phyloP scores from a whole-genome alignment of 1,140 invertebrate genomes.

The Platyscapa corneri region DNA sequence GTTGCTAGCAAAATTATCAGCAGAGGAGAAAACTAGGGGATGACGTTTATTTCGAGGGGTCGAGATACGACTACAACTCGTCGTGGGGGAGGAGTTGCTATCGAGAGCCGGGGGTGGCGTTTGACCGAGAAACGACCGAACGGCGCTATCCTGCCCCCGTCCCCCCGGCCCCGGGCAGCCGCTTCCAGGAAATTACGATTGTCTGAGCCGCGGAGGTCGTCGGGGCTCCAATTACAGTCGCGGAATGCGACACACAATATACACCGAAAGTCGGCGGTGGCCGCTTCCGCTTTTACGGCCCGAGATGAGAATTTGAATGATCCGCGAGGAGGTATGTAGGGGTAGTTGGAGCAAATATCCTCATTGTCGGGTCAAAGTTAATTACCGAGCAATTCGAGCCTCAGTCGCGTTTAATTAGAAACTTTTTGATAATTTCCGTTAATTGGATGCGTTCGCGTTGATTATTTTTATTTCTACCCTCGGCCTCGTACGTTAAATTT shows the following conservation, averaged over 20 bases:
- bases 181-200: conserved; percentile 14
- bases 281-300: background rate
- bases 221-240: background rate
- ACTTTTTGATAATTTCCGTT: background rate
- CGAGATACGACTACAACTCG: too few species aligned
- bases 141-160: background rate
- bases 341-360: conserved; percentile 17
- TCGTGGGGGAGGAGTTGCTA: too few species aligned
- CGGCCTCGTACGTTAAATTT: background rate
- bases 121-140: background rate
- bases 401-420: background rate
- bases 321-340: background rate
- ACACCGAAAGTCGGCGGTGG: background rate
- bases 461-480: background rate
- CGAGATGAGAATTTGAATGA: conserved; percentile 20
- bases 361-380: background rate
- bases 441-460: background rate
- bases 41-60: too few species aligned
- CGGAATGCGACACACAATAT: conserved; percentile 5
- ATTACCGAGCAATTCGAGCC: background rate
- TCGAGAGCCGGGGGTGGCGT: too few species aligned
- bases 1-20: too few species aligned
- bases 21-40: too few species aligned
- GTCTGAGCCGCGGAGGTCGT: background rate
- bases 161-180: background rate